Evolutionary conservation across 2,113 vertebrate species (phyloP).

Genomic region (Mormoops blainvillei): DNA sequence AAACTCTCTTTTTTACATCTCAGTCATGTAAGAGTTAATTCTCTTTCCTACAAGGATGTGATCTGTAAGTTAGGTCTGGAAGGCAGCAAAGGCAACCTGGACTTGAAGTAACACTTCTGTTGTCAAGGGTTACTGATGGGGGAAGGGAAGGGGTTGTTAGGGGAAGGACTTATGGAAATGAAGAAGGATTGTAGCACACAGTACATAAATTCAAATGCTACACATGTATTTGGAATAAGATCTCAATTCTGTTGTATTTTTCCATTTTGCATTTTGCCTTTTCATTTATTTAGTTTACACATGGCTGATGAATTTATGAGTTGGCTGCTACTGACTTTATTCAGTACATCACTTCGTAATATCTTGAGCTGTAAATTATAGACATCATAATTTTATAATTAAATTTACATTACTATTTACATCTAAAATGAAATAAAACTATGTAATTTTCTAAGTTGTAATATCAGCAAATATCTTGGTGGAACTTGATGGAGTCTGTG

Average conservation of each 20-base stretch:
- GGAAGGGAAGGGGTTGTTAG: slow-evolving; percentile 17
- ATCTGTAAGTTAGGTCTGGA: slow-evolving; percentile 51
- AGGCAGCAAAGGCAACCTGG: slow-evolving; percentile 32
- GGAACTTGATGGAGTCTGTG: background rate
- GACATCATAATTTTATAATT: background rate
- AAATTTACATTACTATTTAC: background rate
- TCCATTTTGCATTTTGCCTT: background rate
- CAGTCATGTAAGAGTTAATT: slow-evolving; percentile 45
- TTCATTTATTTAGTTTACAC: slow-evolving; percentile 28
- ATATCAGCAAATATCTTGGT: background rate
- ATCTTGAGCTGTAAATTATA: slow-evolving; percentile 2
- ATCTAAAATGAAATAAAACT: background rate
- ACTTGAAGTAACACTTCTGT: slow-evolving; percentile 62
- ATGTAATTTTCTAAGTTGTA: background rate
- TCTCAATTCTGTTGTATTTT: slow-evolving; percentile 4
- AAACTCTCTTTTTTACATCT: background rate
- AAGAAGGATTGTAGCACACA: background rate
- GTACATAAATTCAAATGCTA: background rate
- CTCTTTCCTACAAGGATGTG: background rate
- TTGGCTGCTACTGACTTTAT: background rate
- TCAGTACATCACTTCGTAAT: background rate
- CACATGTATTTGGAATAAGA: background rate
- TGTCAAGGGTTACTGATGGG: slow-evolving; percentile 52
- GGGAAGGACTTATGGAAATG: slow-evolving; percentile 46
- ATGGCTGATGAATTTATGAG: background rate